These are phyloP conservation scores for Panurus biarmicus DNA, from an alignment of 2,113 vertebrate genomes.

Conservation along the genomic window DNA sequence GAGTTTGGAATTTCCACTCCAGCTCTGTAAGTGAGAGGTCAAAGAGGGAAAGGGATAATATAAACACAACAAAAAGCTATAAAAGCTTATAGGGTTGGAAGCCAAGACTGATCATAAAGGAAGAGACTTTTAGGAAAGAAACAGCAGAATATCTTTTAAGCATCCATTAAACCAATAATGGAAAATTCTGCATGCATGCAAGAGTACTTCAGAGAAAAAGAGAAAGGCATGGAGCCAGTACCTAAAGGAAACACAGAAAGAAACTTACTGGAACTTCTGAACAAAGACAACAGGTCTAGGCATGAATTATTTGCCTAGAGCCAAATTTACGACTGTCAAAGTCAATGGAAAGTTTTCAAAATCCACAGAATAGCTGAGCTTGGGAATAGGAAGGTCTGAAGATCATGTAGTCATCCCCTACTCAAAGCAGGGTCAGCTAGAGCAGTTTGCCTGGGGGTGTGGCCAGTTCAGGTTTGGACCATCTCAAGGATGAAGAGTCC, in stretches of 20 bases:
- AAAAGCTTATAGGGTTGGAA: background rate
- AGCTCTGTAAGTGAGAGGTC: background rate
- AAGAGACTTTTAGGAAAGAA: slow-evolving; percentile 1
- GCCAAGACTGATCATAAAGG: background rate
- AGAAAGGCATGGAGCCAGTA: background rate
- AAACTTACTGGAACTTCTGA: slow-evolving; percentile 27
- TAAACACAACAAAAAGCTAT: background rate
- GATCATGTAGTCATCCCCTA: background rate
- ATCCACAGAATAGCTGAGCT: background rate
- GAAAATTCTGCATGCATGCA: background rate
- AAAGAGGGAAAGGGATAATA: background rate
- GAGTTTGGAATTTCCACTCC: background rate
- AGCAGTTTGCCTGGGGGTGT: background rate
- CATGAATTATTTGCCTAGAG: background rate
- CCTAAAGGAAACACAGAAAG: background rate
- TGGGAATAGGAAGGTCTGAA: background rate
- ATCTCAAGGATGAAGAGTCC: background rate
- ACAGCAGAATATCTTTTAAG: background rate
- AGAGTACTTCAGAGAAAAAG: background rate
- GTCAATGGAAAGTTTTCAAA: background rate
- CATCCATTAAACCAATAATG: background rate
- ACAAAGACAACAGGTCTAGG: background rate
- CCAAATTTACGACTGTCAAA: background rate
- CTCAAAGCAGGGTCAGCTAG: background rate
- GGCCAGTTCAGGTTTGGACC: background rate